Base-by-base conservation (phyloP, 2,113 vertebrate genomes). In the Chiloscyllium plagiosum region DNA sequence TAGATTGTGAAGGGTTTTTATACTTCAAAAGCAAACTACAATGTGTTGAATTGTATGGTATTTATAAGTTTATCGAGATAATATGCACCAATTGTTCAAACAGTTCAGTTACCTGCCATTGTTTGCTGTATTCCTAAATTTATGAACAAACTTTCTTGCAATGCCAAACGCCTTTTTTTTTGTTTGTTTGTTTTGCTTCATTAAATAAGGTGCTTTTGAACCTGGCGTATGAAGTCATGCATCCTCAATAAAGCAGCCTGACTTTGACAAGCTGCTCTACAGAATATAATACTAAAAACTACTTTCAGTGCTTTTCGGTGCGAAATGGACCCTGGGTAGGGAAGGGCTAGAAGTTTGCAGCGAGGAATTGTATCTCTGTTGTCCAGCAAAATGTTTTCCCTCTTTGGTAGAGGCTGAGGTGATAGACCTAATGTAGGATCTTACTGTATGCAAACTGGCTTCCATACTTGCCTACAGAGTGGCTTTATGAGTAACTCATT, bases 1-100 rank as follows among this genome's bases (percentile, higher is more conserved):
- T 92, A 33, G 4, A 92, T 20, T 37, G 33, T 66, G 20, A 66
- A 15, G 33, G 89, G 89, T n/a, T 22, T 22, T 37, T 66, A 37
- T 66, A 93, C 89, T 93, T 93, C 61, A 93, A 66, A 93, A 93
- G 89, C 89, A 66, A 93, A n/a, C 29, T 4, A 61, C 86, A 89
- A 89, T 37, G 8, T 93, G 65, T 20, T 33, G 66, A 66, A 93
- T 68, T 93, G 61, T 93, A 37, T 93, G 33, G n/a, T 93, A 93
- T 66, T 93, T 93, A 66, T 37, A 93, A 93, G 89, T 93, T 66
- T 65, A 93, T 93, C 50, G 37, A 93, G 89, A 93, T 93, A 66
- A 42, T 68, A 66, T 26, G 56, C 56, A 93, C 89, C 19, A 61
- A 66, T 93, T 93, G 52, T n/a, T 90, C 33, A 93, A 93, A n/a